phyloP scores from a whole-genome alignment of 2,797 vertebrate genomes.

The Enteromius radiatus region DNA sequence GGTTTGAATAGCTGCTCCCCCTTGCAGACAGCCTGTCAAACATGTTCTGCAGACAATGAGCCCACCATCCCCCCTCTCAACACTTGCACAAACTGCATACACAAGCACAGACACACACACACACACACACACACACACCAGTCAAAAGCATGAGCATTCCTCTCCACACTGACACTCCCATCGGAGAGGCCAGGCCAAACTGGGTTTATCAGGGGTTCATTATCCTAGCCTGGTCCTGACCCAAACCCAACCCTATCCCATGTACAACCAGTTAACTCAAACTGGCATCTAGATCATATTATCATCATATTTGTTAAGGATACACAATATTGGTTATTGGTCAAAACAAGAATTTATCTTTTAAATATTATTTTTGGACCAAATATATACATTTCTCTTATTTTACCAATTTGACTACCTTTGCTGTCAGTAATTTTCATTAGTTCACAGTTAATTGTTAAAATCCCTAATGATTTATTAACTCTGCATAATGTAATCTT shows the following conservation, averaged over 20 bases:
- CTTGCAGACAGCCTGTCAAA: slow-evolving; percentile 69
- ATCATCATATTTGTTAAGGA: too few species aligned
- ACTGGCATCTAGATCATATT: background rate
- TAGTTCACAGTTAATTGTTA: background rate
- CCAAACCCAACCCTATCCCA: background rate
- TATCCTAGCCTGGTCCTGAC: background rate
- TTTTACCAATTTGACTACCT: background rate
- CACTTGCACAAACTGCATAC: slow-evolving; percentile 54
- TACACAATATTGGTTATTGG: background rate
- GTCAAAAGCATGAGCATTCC: slow-evolving; percentile 33
- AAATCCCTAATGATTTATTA: background rate
- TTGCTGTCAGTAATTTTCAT: background rate
- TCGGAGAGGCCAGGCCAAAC: slow-evolving; percentile 24
- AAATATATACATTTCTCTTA: background rate
- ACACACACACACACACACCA: slow-evolving; percentile 41
- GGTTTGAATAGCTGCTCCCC: slow-evolving; percentile 49
- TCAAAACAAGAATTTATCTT: background rate
- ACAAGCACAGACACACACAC: slow-evolving; percentile 39
- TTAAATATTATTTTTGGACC: background rate
- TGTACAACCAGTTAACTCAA: background rate
- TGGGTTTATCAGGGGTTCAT: slow-evolving; percentile 19
- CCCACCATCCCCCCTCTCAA: slow-evolving; percentile 54
- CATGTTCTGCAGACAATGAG: slow-evolving; percentile 71
- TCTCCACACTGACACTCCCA: slow-evolving; percentile 37
- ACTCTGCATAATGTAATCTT: background rate